These are phyloP conservation scores for Drosophila parthenogenetica DNA, from an alignment of 2,888 invertebrate species.

Conservation along the genomic window DNA sequence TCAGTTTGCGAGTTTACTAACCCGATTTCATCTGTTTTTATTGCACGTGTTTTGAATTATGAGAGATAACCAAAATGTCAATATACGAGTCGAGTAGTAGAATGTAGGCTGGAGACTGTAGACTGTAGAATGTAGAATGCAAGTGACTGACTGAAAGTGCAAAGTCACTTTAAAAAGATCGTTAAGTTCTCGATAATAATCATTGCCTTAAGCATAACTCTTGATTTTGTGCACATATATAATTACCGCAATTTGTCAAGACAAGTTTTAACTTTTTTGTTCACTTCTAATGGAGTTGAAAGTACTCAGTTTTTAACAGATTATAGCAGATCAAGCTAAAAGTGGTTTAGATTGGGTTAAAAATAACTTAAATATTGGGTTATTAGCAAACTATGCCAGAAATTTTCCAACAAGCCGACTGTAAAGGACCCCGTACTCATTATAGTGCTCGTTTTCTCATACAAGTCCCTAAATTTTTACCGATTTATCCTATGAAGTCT, in stretches of 20 bases:
- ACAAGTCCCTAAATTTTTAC: too few relatives aligned
- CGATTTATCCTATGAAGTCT: too few relatives aligned
- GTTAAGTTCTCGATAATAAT: constrained; percentile 14
- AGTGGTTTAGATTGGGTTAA: neutral
- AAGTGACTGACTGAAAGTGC: constrained; percentile 9
- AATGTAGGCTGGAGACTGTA: too few relatives aligned
- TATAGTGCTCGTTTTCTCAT: too few relatives aligned
- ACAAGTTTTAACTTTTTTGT: neutral
- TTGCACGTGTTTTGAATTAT: constrained; percentile 47
- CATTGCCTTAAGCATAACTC: constrained; percentile 13
- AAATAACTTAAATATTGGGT: neutral
- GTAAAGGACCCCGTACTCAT: too few relatives aligned
- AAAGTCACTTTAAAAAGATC: constrained; percentile 1
- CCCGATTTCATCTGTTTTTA: constrained; percentile 20
- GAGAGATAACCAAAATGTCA: constrained; percentile 33
- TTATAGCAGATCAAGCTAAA: neutral
- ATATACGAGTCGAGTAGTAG: neutral
- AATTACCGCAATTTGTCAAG: constrained; percentile 16
- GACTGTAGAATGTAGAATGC: neutral
- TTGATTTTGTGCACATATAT: neutral
- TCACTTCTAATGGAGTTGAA: too few relatives aligned
- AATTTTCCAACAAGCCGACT: too few relatives aligned
- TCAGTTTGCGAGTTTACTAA: constrained; percentile 33
- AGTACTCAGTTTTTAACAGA: neutral
- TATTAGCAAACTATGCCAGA: neutral